Conservation (phyloP, 2,888 invertebrate genomes). For the Willowsia nigromaculata region DNA sequence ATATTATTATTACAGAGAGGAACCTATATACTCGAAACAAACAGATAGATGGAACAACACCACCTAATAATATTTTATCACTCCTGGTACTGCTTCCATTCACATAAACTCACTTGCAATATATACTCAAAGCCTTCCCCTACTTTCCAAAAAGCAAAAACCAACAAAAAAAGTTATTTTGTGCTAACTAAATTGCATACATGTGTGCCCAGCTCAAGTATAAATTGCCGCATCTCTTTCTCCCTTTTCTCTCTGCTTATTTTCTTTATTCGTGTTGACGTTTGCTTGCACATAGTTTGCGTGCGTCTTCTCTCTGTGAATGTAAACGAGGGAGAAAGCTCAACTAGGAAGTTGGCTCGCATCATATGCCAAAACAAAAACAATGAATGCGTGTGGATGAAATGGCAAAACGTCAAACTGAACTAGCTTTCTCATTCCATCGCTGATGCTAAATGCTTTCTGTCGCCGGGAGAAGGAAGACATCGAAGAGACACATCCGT, state of each 20-base stretch:
- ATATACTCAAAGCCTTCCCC: neutral
- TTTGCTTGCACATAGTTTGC: neutral
- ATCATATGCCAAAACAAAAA: constrained; percentile 52
- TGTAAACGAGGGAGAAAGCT: neutral
- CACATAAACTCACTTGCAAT: neutral
- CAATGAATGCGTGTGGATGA: constrained; percentile 33
- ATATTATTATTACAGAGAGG: neutral
- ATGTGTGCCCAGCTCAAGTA: constrained; percentile 6
- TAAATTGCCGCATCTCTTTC: constrained; percentile 39
- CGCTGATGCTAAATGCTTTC: constrained; percentile 1
- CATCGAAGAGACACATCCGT: neutral
- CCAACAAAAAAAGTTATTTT: neutral
- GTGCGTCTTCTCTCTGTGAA: neutral
- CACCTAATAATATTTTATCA: constrained; percentile 11
- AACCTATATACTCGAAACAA: too few species aligned
- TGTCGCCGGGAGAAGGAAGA: constrained; percentile 25
- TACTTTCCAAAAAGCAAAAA: neutral
- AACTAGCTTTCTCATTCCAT: constrained; percentile 11
- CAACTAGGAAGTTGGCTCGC: neutral
- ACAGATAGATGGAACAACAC: neutral
- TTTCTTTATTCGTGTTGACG: constrained; percentile 21
- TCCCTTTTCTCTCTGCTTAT: neutral
- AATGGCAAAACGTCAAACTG: constrained; percentile 49
- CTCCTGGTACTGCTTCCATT: neutral
- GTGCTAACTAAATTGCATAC: constrained; percentile 19